Evolutionary conservation across 2,113 vertebrate genomes (phyloP).

Genomic region (Coracopsis vasa): DNA sequence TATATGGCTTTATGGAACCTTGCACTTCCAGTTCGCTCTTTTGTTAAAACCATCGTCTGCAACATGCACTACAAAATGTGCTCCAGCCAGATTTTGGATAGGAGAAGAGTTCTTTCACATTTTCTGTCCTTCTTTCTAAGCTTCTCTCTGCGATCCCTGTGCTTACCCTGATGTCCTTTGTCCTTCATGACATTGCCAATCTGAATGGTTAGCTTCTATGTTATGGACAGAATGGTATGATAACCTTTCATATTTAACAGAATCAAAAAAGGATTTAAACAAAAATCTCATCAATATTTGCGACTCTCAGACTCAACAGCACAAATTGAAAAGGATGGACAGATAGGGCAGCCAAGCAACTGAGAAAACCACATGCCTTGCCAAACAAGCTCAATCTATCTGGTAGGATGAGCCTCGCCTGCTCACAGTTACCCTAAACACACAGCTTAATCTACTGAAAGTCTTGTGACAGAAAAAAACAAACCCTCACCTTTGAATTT

Average conservation of each 20-base stretch:
- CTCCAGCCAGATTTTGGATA: neutral
- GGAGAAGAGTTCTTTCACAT: neutral
- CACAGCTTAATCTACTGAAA: neutral
- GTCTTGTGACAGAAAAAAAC: neutral
- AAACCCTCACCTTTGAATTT: neutral
- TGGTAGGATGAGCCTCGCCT: neutral
- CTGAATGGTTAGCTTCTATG: neutral
- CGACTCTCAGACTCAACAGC: neutral
- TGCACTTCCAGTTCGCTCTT: neutral
- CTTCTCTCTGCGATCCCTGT: neutral
- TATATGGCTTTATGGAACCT: neutral
- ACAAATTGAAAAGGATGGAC: neutral
- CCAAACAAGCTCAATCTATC: neutral
- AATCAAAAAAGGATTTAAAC: neutral
- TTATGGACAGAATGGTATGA: neutral
- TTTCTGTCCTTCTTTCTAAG: neutral
- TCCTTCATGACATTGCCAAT: accelerated
- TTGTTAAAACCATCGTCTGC: neutral
- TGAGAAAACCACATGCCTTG: neutral
- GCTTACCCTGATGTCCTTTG: neutral
- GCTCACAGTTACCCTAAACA: neutral
- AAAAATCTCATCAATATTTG: neutral
- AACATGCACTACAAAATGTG: neutral
- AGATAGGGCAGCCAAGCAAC: neutral
- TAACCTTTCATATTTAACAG: neutral